Base-by-base conservation (phyloP, 2,797 vertebrate species). In the Mus caroli region DNA sequence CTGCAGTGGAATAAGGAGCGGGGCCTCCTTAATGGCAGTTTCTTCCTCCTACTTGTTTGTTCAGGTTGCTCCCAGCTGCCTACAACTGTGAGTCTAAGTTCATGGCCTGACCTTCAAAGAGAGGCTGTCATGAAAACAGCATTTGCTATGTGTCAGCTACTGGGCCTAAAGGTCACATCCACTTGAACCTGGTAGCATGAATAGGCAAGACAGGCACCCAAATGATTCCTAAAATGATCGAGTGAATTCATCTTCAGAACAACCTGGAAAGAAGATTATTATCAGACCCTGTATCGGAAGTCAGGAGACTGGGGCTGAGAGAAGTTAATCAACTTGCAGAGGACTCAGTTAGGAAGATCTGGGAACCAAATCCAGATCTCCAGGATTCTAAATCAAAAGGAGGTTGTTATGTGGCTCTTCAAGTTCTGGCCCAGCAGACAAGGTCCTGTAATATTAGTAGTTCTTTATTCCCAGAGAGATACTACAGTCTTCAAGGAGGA, bases 61-160 rank as follows among this genome's bases (percentile, higher is more conserved):
- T 94, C 60, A 22, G 73, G 87, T 92, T 90, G 82, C 26, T 90
- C 96, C 69, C 82, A 37, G 14, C 54, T 86, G 73, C 54, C 58
- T 95, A 69, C n/a, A 78, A 37, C 56, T 67, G 89, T 90, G 89
- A 62, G 28, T 82, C 71, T 62, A 90, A 90, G 87, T 85, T 93
- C 76, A 77, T 34, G 67, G 64, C 52, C 54, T 91, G 86, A 91
- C 31, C 52, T 97, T 92, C 89, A 93, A 94, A 94, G 73, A 83
- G 17, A 94, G 64, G 46, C 40, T 94, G n/a, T 77, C 52, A 22
- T 58, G 84, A 75, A 96, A 26, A 56, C 1, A 5, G 56, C n/a
- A 78, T 54, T 77, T 88, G 78, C 52, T 79, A n/a, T 9, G 24
- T 69, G 58, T 28, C 79, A 43, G 10, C 52, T 4, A 28, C 28